These are phyloP conservation scores for Umimayanthus kanabou DNA, from an alignment of 92 coral and sea anemone genomes.

Conservation along the genomic window DNA sequence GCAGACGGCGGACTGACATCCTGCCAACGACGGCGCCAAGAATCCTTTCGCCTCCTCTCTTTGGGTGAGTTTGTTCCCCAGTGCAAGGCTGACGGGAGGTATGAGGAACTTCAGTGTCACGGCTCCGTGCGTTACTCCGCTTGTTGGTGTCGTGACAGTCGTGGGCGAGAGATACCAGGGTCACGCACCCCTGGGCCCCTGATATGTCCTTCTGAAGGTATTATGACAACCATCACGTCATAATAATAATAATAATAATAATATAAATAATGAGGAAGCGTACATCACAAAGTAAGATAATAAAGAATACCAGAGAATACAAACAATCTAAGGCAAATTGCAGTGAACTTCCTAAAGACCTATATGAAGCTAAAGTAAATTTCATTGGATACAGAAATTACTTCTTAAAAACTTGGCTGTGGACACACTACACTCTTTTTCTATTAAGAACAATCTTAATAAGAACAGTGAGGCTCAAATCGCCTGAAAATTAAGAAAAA, in stretches of 20 bases:
- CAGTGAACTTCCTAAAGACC: too few relatives aligned
- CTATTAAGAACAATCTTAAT: too few relatives aligned
- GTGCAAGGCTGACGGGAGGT: constrained; percentile 66
- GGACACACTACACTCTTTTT: too few relatives aligned
- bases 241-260: neutral
- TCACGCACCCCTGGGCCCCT: constrained; percentile 61
- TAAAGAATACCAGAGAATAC: too few relatives aligned
- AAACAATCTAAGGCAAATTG: too few relatives aligned
- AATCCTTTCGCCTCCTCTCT: constrained; percentile 46
- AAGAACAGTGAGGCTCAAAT: too few relatives aligned
- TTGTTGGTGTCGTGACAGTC: constrained; percentile 86
- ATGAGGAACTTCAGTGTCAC: constrained; percentile 76
- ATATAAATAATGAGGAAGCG: too few relatives aligned
- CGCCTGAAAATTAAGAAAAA: too few relatives aligned
- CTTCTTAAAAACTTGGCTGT: too few relatives aligned
- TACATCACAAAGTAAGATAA: too few relatives aligned
- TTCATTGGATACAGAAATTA: too few relatives aligned
- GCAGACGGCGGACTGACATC: constrained; percentile 64
- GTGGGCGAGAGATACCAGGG: constrained; percentile 68
- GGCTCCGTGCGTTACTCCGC: constrained; percentile 51
- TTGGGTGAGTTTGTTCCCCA: constrained; percentile 60
- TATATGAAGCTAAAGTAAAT: too few relatives aligned
- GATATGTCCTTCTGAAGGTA: constrained; percentile 71
- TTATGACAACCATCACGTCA: neutral
- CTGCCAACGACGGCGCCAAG: constrained; percentile 75